These are phyloP conservation scores for Standfussiana lucernea DNA, from an alignment of 2,888 invertebrate species.

Conservation along the genomic window DNA sequence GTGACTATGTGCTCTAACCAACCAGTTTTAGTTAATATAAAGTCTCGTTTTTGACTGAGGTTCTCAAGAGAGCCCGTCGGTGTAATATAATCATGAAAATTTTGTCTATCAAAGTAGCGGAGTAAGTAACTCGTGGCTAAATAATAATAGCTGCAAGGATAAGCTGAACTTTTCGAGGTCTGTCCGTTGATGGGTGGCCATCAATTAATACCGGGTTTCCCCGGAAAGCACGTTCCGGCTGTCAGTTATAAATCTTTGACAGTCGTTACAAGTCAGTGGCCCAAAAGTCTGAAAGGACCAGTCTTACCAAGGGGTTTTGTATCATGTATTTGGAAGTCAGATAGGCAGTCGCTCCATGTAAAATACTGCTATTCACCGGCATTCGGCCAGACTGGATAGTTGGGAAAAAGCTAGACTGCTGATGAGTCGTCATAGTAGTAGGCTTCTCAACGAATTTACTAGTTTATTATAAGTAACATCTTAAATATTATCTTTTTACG, in stretches of 20 bases:
- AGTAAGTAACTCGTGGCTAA: background rate
- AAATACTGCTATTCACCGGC: background rate
- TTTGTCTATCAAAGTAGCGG: background rate
- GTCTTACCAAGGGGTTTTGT: background rate
- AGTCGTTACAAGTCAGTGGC: background rate
- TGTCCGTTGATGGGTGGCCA: background rate
- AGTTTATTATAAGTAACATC: background rate
- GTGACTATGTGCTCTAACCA: background rate
- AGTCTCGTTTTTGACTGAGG: background rate
- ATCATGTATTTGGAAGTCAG: background rate
- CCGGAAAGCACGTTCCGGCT: background rate
- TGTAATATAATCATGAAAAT: background rate
- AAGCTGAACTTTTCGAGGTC: background rate
- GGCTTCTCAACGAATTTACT: background rate
- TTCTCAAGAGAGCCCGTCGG: background rate
- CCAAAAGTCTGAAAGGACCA: background rate
- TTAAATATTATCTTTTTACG: conserved; percentile 9
- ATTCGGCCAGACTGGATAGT: background rate
- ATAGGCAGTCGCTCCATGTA: background rate
- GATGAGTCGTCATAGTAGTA: background rate
- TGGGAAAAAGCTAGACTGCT: background rate
- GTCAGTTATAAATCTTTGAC: background rate
- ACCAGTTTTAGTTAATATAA: background rate
- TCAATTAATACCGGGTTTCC: background rate
- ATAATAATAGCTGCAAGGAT: background rate